A percentile compares a stretch with the other conserved stretches of the same genome.
Evolutionary conservation across 2,797 vertebrate species (phyloP).

Genomic region (Crax fasciolata): DNA sequence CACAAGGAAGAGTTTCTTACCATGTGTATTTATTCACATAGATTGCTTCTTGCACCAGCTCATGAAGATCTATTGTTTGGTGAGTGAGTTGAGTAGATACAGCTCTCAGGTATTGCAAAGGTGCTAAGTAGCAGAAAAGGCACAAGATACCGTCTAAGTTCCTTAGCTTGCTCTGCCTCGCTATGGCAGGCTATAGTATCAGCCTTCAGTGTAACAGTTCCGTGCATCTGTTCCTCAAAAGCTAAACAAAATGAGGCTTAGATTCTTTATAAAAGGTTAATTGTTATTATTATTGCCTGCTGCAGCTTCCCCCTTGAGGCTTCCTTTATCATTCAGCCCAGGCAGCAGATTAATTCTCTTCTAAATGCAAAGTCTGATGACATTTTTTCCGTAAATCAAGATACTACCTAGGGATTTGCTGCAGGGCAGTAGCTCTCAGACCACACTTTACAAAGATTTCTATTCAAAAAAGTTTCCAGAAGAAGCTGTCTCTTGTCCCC

Average conservation of each 20-base stretch:
- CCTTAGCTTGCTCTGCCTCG: neutral
- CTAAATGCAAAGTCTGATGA: conserved; percentile 22
- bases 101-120: neutral
- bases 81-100: neutral
- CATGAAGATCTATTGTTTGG: neutral
- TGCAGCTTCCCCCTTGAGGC: neutral
- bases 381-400: conserved; percentile 3
- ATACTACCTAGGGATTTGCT: neutral
- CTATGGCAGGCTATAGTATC: neutral
- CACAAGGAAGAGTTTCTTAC: neutral
- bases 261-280: neutral
- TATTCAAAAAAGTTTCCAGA: neutral
- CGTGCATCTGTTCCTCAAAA: neutral
- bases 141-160: neutral
- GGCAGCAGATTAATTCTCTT: conserved; percentile 11
- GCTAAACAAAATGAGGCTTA: neutral
- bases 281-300: neutral
- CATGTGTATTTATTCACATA: neutral
- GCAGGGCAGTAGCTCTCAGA: neutral
- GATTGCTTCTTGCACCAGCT: neutral
- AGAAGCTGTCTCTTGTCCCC: neutral
- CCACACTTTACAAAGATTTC: neutral
- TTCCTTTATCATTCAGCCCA: conserved; percentile 10
- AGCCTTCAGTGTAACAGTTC: neutral
- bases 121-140: neutral